Evolutionary conservation across 2,797 vertebrate genomes (phyloP).

Genomic region (Peromyscus aztecus): DNA sequence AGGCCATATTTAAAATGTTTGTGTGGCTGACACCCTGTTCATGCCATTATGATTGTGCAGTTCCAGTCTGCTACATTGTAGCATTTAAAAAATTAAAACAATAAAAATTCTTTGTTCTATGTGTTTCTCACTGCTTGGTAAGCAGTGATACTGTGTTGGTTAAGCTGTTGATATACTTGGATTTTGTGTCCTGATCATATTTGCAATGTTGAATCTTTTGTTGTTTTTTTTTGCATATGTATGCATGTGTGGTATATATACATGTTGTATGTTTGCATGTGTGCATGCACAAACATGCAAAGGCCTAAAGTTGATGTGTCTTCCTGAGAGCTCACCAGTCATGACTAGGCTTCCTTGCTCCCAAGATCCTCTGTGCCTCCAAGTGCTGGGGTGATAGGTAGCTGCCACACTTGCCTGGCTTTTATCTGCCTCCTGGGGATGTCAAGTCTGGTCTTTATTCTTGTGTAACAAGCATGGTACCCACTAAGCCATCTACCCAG

Average conservation of each 20-base stretch:
- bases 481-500: background rate
- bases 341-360: background rate
- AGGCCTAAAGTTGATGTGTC: background rate
- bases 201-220: background rate
- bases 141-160: background rate
- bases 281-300: background rate
- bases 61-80: conserved; percentile 22
- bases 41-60: background rate
- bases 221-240: background rate
- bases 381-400: background rate
- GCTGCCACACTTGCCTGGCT: background rate
- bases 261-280: background rate
- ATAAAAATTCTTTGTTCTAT: background rate
- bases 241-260: background rate
- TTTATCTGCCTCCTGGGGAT: background rate
- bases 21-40: background rate
- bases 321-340: background rate
- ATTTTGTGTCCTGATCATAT: background rate
- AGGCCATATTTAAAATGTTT: conserved; percentile 30
- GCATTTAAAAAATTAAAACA: conserved; percentile 26
- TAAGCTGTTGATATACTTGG: background rate
- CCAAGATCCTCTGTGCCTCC: background rate
- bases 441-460: too few species aligned
- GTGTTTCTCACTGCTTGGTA: background rate
- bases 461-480: background rate